These are phyloP conservation scores for Pseudomyrmex flavicornis DNA, from an alignment of 1,140 invertebrate genomes.

Conservation along the genomic window DNA sequence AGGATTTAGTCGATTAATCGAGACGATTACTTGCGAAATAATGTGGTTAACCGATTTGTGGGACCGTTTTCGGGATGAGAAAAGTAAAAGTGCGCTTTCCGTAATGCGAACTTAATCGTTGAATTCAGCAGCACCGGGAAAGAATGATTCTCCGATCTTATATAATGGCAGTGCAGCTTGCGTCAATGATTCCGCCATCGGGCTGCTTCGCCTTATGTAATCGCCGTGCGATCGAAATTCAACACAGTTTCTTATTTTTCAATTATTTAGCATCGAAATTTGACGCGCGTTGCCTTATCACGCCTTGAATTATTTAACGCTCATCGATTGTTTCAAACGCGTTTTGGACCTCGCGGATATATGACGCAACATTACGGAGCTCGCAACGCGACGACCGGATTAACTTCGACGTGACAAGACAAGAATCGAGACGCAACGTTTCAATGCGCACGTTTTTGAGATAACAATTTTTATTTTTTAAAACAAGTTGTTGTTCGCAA, in stretches of 20 bases:
- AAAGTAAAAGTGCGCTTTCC: constrained; percentile 60
- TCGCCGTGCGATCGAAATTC: constrained; percentile 57
- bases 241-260: constrained; percentile 6
- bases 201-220: constrained; percentile 56
- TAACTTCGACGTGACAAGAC: background rate
- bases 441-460: background rate
- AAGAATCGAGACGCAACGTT: background rate
- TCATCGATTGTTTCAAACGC: constrained; percentile 12
- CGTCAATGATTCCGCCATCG: constrained; percentile 68
- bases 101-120: constrained; percentile 40
- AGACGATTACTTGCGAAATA: background rate
- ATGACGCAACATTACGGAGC: constrained; percentile 27
- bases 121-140: constrained; percentile 33
- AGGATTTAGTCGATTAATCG: background rate
- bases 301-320: constrained; percentile 24
- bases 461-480: background rate
- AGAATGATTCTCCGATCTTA: constrained; percentile 68
- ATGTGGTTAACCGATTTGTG: constrained; percentile 4
- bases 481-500: too few species aligned
- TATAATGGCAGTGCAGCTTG: constrained; percentile 66
- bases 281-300: background rate
- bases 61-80: constrained; percentile 44
- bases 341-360: background rate
- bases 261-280: constrained; percentile 41
- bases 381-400: background rate